Conservation (phyloP, 2,888 invertebrate species). For the Drosophila phalerata region DNA sequence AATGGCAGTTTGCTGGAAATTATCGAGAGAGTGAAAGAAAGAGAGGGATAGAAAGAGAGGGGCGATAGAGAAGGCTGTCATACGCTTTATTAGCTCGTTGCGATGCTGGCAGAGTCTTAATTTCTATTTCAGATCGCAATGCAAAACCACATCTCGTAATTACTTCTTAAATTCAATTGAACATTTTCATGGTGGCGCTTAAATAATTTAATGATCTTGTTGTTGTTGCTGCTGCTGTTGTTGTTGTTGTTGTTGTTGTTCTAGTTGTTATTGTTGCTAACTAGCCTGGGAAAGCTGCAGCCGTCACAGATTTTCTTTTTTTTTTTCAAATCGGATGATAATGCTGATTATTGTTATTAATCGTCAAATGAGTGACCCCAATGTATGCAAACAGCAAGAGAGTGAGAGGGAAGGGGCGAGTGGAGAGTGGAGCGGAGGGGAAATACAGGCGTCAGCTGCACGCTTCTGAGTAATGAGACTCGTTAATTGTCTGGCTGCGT, state of each 20-base stretch:
- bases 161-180: conserved; percentile 56
- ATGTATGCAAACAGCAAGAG: conserved; percentile 30
- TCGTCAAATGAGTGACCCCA: conserved; percentile 59
- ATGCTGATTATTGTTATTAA: conserved; percentile 62
- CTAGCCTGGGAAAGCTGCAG: conserved; percentile 58
- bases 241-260: conserved; percentile 10
- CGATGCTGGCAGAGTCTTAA: conserved; percentile 37
- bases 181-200: conserved; percentile 54
- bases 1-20: conserved; percentile 26
- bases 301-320: conserved; percentile 31
- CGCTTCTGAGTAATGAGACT: conserved; percentile 61
- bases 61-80: not conserved
- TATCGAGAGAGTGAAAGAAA: not conserved
- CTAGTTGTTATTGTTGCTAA: conserved; percentile 28
- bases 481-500: conserved; percentile 61
- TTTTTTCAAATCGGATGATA: conserved; percentile 22
- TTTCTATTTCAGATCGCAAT: conserved; percentile 1
- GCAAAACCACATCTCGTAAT: conserved; percentile 53
- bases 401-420: not conserved
- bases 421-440: not conserved
- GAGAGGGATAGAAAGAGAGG: not conserved
- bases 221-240: conserved; percentile 2
- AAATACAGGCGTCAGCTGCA: conserved; percentile 55
- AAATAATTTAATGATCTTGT: conserved; percentile 30
- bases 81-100: conserved; percentile 51